Evolutionary conservation across 2,888 invertebrate species (phyloP), one percentile per base, ranked within the genome.

Genomic region (Lordiphosa andalusiaca): DNA sequence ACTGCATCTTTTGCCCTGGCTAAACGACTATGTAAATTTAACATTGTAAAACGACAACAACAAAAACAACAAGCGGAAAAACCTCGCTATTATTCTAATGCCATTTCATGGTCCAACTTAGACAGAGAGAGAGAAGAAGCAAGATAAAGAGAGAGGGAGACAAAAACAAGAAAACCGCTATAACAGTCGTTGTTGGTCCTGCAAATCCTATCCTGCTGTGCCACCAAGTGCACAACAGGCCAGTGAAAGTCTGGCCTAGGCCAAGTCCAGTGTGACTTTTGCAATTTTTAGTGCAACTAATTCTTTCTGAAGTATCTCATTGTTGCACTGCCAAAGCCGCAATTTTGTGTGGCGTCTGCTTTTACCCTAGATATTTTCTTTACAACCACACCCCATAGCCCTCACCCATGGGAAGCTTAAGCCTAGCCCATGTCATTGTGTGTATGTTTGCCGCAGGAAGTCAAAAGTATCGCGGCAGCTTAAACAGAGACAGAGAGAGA

Each of bases 281-380:
- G 84, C 78, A 70, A 84, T 85, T 81, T 85, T 81, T 81, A 81
- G 85, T 85, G 82, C 81, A 85, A 85, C 81, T 81, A 82, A 82
- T 82, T 82, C 84, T 78, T 82, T 84, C 78, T 74, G 81, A 85
- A 82, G 81, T 84, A 85, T 85, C 81, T 85, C 84, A 85, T 82
- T 82, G 81, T 82, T 77, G 81, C 82, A 67, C 67, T 70, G 72
- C 69, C 77, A 82, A 63, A 84, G 78, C 81, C 85, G 85, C 84
- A 85, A 82, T 85, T 82, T 84, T 67, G 81, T 82, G 68, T 70
- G 85, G 69, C 65, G 61, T 67, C 60, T 72, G 75, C 37, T 21
- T 47, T 39, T 40, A 38, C 21, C 42, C 40, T 50, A 47, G 19
- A 4, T 12, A 10, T 13, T 30, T 33, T 7, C 42, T 23, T 6